Percentiles rank a stretch among this genome's conserved stretches.
Conservation (phyloP, 2,797 vertebrate genomes). For the Cryptoprocta ferox region DNA sequence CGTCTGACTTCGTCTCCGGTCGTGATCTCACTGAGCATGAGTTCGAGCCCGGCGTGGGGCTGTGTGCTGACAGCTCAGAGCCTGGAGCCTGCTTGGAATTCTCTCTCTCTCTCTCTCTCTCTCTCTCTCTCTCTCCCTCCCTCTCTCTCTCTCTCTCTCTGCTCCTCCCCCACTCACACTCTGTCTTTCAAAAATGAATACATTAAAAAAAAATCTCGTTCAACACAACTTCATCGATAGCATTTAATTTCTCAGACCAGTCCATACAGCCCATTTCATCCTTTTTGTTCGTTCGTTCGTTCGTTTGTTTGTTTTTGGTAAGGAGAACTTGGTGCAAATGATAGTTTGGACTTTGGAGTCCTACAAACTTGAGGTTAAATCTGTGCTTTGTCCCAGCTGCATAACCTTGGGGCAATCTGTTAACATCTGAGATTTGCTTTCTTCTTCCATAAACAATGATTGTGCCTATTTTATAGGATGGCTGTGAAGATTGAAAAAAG, state of each 20-base stretch:
- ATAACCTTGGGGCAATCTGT: not conserved
- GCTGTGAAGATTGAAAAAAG: constrained; percentile 20
- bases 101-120: no score
- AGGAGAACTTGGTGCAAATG: not conserved
- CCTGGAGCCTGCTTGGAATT: no score
- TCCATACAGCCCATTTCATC: not conserved
- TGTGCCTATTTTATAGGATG: constrained; percentile 6
- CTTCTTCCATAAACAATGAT: constrained; percentile 27
- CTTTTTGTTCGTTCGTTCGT: not conserved
- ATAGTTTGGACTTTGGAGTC: constrained; percentile 16
- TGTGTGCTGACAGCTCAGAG: no score
- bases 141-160: no score
- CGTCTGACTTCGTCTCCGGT: no score
- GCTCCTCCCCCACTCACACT: no score
- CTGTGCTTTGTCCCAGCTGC: not conserved
- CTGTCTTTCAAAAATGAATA: no score
- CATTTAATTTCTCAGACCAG: not conserved
- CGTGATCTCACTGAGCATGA: no score
- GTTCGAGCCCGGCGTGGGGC: no score
- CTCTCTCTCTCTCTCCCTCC: no score
- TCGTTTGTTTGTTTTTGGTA: not conserved
- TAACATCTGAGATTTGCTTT: constrained; percentile 5
- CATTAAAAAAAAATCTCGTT: not conserved
- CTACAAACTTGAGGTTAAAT: constrained; percentile 7
- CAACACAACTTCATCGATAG: not conserved